phyloP scores from a whole-genome alignment of 2,888 invertebrate genomes.

The Catotricha subobsoleta region DNA sequence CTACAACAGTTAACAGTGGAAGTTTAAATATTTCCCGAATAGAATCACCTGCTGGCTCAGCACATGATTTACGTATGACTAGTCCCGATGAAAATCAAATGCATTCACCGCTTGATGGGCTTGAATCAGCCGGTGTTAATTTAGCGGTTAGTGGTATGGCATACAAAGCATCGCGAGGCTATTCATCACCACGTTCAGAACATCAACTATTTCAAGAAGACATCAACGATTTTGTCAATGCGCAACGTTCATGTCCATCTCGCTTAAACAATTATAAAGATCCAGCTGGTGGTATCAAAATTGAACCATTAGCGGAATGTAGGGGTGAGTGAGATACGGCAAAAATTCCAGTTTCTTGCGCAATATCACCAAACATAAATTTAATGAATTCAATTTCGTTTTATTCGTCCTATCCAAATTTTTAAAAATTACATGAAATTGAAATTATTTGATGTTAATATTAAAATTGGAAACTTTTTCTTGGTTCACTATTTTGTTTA shows the following conservation, averaged over 20 bases:
- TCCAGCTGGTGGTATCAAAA: conserved; percentile 44
- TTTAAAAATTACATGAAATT: too few relatives aligned
- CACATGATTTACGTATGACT: conserved; percentile 28
- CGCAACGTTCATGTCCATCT: conserved; percentile 19
- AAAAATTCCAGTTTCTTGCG: too few relatives aligned
- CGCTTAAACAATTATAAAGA: conserved; percentile 24
- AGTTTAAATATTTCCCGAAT: conserved; percentile 17
- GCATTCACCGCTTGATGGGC: conserved; percentile 40
- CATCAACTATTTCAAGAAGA: conserved; percentile 49
- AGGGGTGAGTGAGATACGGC: conserved; percentile 50
- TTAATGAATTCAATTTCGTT: too few relatives aligned
- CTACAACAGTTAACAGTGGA: conserved; percentile 17
- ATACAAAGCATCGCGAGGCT: conserved; percentile 34
- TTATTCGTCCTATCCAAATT: too few relatives aligned
- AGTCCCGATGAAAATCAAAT: conserved; percentile 41
- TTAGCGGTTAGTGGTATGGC: conserved; percentile 37
- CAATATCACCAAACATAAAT: too few relatives aligned
- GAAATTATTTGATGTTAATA: too few relatives aligned
- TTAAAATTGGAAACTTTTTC: too few relatives aligned
- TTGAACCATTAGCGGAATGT: conserved; percentile 49
- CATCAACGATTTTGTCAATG: conserved; percentile 30
- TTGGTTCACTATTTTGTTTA: too few relatives aligned
- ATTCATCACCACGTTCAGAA: conserved; percentile 24
- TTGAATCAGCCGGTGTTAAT: conserved; percentile 37
- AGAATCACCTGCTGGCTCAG: conserved; percentile 30